phyloP scores from a whole-genome alignment of 2,888 invertebrate species.

The Opisthograptis luteolata region DNA sequence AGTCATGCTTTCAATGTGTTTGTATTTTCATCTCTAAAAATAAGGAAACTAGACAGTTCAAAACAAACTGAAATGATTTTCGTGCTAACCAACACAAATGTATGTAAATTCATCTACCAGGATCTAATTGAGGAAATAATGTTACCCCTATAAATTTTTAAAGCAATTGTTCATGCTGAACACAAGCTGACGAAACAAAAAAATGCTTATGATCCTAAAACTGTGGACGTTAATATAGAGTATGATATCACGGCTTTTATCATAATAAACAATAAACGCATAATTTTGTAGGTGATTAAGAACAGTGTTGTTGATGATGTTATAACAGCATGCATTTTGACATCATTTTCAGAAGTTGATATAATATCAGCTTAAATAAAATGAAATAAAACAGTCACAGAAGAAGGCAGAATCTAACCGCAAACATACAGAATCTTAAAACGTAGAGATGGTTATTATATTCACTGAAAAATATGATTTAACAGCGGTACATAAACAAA shows the following conservation, averaged over 20 bases:
- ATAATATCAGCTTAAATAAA: not conserved
- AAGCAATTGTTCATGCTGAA: slow-evolving; percentile 32
- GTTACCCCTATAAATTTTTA: slow-evolving; percentile 38
- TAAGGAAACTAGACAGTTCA: slow-evolving; percentile 8
- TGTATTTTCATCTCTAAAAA: slow-evolving; percentile 3
- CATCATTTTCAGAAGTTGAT: not conserved
- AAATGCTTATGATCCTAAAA: not conserved
- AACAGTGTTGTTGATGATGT: not conserved
- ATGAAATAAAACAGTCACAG: slow-evolving; percentile 28
- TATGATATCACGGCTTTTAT: not conserved
- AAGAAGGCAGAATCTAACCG: slow-evolving; percentile 21
- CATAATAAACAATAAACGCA: too few relatives aligned
- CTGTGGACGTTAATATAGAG: not conserved
- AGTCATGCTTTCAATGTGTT: slow-evolving; percentile 29
- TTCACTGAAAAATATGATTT: too few relatives aligned
- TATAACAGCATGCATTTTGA: slow-evolving; percentile 11
- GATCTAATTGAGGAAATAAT: slow-evolving; percentile 68
- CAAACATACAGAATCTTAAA: slow-evolving; percentile 37
- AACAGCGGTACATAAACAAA: too few relatives aligned
- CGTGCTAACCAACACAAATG: slow-evolving; percentile 19
- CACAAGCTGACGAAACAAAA: not conserved
- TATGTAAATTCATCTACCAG: slow-evolving; percentile 38
- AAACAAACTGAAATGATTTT: slow-evolving; percentile 27
- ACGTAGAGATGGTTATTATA: too few relatives aligned
- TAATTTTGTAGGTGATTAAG: too few relatives aligned